Base-by-base conservation (phyloP, 2,888 invertebrate species). In the Eupsilia transversa region DNA sequence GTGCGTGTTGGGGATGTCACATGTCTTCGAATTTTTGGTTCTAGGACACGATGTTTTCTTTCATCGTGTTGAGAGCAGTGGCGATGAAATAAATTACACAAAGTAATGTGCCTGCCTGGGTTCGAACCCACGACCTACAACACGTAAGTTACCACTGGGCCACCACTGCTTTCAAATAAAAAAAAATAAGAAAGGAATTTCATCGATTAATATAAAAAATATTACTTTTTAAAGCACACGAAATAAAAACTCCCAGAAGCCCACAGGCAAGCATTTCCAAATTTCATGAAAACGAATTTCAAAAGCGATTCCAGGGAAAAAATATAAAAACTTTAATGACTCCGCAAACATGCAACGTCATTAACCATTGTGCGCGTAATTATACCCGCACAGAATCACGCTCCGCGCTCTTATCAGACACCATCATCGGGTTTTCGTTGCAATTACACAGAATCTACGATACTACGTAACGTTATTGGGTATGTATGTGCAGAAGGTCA, bases 381-480 rank as follows among this genome's bases (percentile, higher is more conserved):
- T 80, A 86, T 72, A 70, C 61, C 43, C 64, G 46, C 49, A 70
- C 71, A 85, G 71, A 71, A 75, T 82, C 79, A 71, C 46, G 64
- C 61, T 70, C 61, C 70, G 70, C 71, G 60, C 77, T 75, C 80
- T 87, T 86, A 82, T 84, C 80, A 79, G 74, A 66, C 56, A 46
- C 80, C 76, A 87, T 87, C 86, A 90, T 87, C 83, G 75, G 83
- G 84, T 88, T 89, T 90, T 83, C 86, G 83, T 89, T 89, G 89
- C 89, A 91, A 90, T 93, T 90, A 90, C 80, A 86, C 61, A 30
- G 74, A 63, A 80, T 74, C 74, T 85, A 75, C 73, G 82, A 74
- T 73, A 82, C 71, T 54, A 52, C 33, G 73, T 69, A 35, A 61
- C 38, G 61, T 60, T 56, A 63, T 17, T 46, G 30, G 56, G 17